These are phyloP conservation scores for Anguilla anguilla DNA, from an alignment of 2,797 vertebrate species.

Conservation along the genomic window DNA sequence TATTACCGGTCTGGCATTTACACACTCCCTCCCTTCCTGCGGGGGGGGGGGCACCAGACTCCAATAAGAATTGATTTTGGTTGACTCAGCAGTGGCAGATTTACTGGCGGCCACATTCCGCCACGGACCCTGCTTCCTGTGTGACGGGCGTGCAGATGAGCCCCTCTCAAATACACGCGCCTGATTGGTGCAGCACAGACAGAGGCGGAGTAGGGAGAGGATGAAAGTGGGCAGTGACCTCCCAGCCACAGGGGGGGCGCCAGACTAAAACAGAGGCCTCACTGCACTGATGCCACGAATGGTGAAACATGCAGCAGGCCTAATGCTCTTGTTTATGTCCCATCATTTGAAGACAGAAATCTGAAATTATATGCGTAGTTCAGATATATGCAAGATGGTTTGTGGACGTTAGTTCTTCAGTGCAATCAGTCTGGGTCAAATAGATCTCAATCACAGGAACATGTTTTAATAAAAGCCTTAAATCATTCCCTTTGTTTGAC, in stretches of 20 bases:
- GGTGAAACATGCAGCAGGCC: background rate
- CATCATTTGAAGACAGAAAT: background rate
- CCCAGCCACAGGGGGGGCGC: background rate
- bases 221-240: background rate
- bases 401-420: constrained; percentile 12
- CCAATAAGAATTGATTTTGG: constrained; percentile 47
- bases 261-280: background rate
- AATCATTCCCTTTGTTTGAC: background rate
- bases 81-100: constrained; percentile 25
- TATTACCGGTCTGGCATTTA: constrained; percentile 22
- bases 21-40: constrained; percentile 3
- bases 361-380: background rate
- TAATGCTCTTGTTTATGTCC: background rate
- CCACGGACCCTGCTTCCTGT: background rate
- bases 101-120: constrained; percentile 16
- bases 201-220: too few species aligned
- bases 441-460: background rate
- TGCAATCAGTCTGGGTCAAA: constrained; percentile 24
- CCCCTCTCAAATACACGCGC: background rate
- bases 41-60: constrained; percentile 21
- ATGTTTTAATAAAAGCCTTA: background rate
- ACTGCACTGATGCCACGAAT: background rate
- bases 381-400: background rate
- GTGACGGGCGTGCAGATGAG: constrained; percentile 14
- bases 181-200: background rate